Conservation (phyloP, 2,113 vertebrate species). For the Euleptes europaea region DNA sequence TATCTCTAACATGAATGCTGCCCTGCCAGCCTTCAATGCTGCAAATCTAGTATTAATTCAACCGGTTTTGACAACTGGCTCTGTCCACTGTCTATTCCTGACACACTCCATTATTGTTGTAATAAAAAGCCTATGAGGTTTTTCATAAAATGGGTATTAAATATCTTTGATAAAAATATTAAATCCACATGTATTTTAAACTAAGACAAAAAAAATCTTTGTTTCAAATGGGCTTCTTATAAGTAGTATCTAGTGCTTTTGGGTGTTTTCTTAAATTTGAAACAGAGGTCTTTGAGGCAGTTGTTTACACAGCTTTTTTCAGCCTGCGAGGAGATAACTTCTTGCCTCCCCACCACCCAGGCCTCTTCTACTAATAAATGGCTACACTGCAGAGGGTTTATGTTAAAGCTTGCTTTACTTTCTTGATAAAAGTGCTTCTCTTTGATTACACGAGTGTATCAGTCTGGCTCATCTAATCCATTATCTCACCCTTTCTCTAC, state of each 20-base stretch:
- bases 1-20: background rate
- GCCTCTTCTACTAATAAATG: background rate
- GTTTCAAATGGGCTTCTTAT: background rate
- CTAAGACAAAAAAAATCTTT: background rate
- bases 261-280: background rate
- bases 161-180: background rate
- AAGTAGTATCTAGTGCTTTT: background rate
- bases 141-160: background rate
- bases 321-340: background rate
- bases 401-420: background rate
- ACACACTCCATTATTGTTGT: background rate
- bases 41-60: no score
- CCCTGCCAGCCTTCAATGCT: no score
- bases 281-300: background rate
- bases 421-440: background rate
- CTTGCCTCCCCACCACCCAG: no score
- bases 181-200: background rate
- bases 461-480: background rate
- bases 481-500: background rate
- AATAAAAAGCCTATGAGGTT: background rate
- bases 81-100: background rate
- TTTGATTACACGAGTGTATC: background rate
- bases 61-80: background rate
- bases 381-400: background rate
- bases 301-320: background rate